Percentiles rank a stretch among this genome's conserved stretches.
Conservation (phyloP, 2,113 vertebrate species). For the Numida meleagris region DNA sequence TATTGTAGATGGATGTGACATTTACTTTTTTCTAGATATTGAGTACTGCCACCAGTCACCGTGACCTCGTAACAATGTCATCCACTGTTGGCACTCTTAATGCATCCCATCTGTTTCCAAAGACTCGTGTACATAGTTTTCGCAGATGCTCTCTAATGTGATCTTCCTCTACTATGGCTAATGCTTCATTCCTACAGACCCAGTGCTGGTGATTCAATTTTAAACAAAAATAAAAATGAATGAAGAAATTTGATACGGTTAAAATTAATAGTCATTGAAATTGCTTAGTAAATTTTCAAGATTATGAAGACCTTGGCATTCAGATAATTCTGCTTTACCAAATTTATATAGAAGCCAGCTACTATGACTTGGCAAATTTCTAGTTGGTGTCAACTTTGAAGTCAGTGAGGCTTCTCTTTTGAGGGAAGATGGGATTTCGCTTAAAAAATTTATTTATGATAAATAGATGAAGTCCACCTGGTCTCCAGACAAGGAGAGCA, state of each 20-base stretch:
- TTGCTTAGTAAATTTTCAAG: not conserved
- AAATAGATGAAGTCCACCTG: conserved; percentile 20
- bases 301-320: not conserved
- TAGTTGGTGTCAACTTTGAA: conserved; percentile 13
- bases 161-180: not conserved
- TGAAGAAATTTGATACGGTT: not conserved
- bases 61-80: not conserved
- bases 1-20: not conserved
- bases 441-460: conserved; percentile 7
- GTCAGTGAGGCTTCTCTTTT: not conserved
- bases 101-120: not conserved
- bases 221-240: not conserved
- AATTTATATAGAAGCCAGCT: not conserved
- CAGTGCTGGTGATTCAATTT: not conserved
- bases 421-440: not conserved
- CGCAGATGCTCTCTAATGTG: not conserved
- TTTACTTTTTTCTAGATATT: not conserved
- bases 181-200: not conserved
- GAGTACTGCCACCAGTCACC: not conserved
- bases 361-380: conserved; percentile 1
- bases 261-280: not conserved
- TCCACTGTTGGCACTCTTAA: not conserved
- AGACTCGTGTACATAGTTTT: not conserved
- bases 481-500: not conserved
- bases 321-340: not conserved